phyloP scores from a whole-genome alignment of 2,888 invertebrate genomes.

The Eilema sororculum region DNA sequence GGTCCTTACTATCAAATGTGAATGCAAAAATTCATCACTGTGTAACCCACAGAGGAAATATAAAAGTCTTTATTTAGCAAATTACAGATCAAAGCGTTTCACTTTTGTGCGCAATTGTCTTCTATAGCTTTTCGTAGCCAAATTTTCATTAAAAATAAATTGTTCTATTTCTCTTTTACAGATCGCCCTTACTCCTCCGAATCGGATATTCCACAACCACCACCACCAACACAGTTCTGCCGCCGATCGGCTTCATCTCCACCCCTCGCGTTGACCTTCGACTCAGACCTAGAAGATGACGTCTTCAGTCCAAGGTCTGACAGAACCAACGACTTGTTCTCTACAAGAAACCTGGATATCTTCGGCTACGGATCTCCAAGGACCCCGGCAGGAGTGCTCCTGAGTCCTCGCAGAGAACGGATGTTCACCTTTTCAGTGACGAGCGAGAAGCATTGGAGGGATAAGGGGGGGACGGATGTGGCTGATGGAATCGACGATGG shows the following conservation, averaged over 20 bases:
- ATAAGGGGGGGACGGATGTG: slow-evolving; percentile 81
- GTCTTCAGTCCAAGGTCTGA: slow-evolving; percentile 78
- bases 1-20: no score
- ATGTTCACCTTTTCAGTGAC: slow-evolving; percentile 78
- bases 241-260: slow-evolving; percentile 78
- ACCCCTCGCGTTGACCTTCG: slow-evolving; percentile 73
- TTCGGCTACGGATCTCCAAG: slow-evolving; percentile 76
- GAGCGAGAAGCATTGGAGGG: slow-evolving; percentile 82
- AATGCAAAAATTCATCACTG: no score
- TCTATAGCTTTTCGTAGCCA: no score
- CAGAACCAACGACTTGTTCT: slow-evolving; percentile 75
- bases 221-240: slow-evolving; percentile 62
- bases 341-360: slow-evolving; percentile 77
- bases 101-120: no score
- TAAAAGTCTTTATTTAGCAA: no score
- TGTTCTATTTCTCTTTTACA: slow-evolving; percentile 46
- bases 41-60: no score
- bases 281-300: slow-evolving; percentile 81
- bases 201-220: slow-evolving; percentile 71
- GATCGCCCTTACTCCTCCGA: slow-evolving; percentile 83
- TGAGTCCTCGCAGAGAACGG: slow-evolving; percentile 78
- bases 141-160: no score
- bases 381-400: slow-evolving; percentile 77
- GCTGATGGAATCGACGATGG: slow-evolving; percentile 66
- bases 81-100: no score